Percentiles rank a stretch among this genome's conserved stretches.
phyloP scores from a whole-genome alignment of 2,113 vertebrate species.

The Struthidea cinerea region DNA sequence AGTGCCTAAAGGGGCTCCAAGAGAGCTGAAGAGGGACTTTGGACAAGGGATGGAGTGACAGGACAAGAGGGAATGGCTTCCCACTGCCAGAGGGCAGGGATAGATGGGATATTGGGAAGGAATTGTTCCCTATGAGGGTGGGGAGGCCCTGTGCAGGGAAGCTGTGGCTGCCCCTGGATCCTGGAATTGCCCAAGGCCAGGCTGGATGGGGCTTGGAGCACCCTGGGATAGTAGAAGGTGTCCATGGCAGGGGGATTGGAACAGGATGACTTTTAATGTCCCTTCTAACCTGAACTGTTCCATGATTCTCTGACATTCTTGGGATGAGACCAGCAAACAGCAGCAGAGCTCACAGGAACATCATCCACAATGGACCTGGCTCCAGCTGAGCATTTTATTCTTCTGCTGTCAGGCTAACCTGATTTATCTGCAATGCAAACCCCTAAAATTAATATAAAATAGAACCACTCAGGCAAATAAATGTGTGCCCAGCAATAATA shows the following conservation, averaged over 20 bases:
- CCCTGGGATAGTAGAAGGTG: accelerated
- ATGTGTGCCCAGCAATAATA: neutral
- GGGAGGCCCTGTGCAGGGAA: neutral
- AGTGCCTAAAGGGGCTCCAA: accelerated
- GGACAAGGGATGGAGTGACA: neutral
- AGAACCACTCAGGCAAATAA: neutral
- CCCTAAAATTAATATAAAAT: neutral
- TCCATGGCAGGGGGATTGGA: neutral
- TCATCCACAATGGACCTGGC: neutral
- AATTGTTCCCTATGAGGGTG: neutral
- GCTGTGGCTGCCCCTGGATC: neutral
- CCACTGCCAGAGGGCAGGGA: accelerated
- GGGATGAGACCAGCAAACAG: neutral
- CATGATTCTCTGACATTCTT: neutral
- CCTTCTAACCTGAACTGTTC: neutral
- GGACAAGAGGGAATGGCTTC: neutral
- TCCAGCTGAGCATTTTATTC: neutral
- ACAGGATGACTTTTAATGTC: neutral
- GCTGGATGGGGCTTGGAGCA: neutral
- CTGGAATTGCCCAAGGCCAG: neutral
- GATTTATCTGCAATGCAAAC: neutral
- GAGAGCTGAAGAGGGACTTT: neutral
- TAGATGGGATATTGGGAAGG: accelerated
- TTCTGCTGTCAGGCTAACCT: neutral
- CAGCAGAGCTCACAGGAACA: neutral